phyloP scores from a whole-genome alignment of 2,888 invertebrate species.

The Ashinkailepas kermadecensis region DNA sequence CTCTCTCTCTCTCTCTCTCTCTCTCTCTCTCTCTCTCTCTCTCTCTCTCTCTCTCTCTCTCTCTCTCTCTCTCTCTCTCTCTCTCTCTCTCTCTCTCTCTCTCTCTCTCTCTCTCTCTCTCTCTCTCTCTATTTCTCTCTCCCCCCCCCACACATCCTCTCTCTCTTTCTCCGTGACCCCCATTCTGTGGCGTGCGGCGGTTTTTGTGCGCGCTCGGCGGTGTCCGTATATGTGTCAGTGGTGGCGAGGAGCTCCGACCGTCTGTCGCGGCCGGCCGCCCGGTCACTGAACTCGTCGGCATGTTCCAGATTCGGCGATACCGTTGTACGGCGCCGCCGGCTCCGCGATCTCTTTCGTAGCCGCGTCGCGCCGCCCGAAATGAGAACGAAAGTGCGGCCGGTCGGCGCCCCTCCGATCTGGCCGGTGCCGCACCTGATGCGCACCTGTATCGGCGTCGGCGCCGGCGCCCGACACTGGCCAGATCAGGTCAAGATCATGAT shows the following conservation, averaged over 20 bases:
- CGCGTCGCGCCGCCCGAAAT: background rate
- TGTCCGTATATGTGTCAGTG: conserved; percentile 9
- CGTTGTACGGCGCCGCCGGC: background rate
- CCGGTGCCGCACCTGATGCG: background rate
- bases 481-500: too few species aligned
- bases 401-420: background rate
- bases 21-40: conserved; percentile 23
- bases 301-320: conserved; percentile 9
- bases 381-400: conserved; percentile 12
- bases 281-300: conserved; percentile 3
- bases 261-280: conserved; percentile 14
- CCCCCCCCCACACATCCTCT: too few species aligned
- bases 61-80: too few species aligned
- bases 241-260: conserved; percentile 19
- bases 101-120: too few species aligned
- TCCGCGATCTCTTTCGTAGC: background rate
- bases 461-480: too few species aligned
- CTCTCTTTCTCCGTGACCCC: conserved; percentile 24
- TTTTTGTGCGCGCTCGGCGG: background rate
- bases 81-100: too few species aligned
- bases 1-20: background rate
- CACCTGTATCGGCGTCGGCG: background rate
- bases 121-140: too few species aligned
- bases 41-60: too few species aligned
- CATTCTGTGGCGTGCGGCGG: background rate